A percentile compares a stretch with the other conserved stretches of the same genome.
Evolutionary conservation across 2,888 invertebrate genomes (phyloP).

Genomic region (Drosophila anceps): DNA sequence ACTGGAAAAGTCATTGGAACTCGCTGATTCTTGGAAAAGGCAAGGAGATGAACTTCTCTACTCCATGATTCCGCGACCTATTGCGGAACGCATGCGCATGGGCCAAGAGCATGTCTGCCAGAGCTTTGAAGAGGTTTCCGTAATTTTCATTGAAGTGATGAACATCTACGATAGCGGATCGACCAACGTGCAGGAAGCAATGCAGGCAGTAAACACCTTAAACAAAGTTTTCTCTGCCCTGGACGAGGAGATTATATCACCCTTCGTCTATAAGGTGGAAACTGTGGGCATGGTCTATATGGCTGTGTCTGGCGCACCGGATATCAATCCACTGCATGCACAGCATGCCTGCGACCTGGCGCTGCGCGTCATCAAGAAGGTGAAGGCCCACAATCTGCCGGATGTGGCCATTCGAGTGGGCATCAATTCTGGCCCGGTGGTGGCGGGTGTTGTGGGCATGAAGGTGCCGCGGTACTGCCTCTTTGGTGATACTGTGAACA

Average conservation of each 20-base stretch:
- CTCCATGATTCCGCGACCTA: constrained; percentile 95
- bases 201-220: constrained; percentile 93
- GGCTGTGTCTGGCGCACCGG: constrained; percentile 96
- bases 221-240: constrained; percentile 94
- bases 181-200: constrained; percentile 86
- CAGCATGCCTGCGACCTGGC: constrained; percentile 92
- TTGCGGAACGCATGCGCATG: constrained; percentile 92
- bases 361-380: constrained; percentile 90
- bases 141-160: constrained; percentile 84
- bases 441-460: constrained; percentile 94
- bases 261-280: constrained; percentile 96
- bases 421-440: constrained; percentile 94
- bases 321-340: constrained; percentile 90
- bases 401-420: constrained; percentile 88
- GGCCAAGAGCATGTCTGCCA: constrained; percentile 93
- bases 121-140: constrained; percentile 86
- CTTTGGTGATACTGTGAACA: constrained; percentile 96
- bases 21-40: constrained; percentile 94
- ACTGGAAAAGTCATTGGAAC: constrained; percentile 91
- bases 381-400: constrained; percentile 88
- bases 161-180: constrained; percentile 82
- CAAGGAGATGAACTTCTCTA: constrained; percentile 94
- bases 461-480: constrained; percentile 95
- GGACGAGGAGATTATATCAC: constrained; percentile 93
- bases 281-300: constrained; percentile 96